Evolutionary conservation across 1,140 invertebrate species (phyloP).

Genomic region (Eumaeus atala): DNA sequence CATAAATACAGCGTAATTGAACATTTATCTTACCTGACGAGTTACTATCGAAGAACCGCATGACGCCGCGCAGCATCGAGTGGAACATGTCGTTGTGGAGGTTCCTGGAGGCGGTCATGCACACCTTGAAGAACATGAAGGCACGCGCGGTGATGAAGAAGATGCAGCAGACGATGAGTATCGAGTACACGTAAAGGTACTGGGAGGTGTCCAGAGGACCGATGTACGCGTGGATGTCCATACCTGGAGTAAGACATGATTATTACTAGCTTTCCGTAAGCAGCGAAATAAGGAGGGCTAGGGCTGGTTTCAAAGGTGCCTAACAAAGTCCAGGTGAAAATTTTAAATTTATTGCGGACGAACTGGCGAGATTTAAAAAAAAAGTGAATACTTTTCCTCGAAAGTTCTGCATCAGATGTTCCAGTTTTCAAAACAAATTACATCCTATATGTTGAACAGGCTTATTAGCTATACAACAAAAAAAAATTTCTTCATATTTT

Average conservation of each 20-base stretch:
- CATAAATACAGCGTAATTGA: no score
- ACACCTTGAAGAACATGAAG: slow-evolving; percentile 85
- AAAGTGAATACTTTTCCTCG: no score
- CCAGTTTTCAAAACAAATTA: no score
- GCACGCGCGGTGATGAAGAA: slow-evolving; percentile 77
- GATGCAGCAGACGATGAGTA: slow-evolving; percentile 61
- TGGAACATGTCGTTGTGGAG: slow-evolving; percentile 91
- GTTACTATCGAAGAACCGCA: slow-evolving; percentile 91
- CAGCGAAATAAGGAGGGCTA: no score
- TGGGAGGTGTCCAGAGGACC: slow-evolving; percentile 60
- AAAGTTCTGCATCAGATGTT: no score
- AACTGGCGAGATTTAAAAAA: no score
- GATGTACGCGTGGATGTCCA: slow-evolving; percentile 62
- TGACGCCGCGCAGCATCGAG: slow-evolving; percentile 82
- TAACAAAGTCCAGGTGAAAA: no score
- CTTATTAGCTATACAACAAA: no score
- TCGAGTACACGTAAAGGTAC: slow-evolving; percentile 68
- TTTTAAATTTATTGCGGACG: no score
- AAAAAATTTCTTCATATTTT: no score
- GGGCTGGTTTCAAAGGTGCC: no score
- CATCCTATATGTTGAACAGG: no score
- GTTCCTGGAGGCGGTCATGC: slow-evolving; percentile 85
- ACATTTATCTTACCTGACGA: slow-evolving; percentile 77
- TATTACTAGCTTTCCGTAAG: not conserved
- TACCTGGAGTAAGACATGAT: slow-evolving; percentile 30